A percentile compares a stretch with the other conserved stretches of the same genome.
Conservation (phyloP, 35 echinoderm and acorn worm genomes). For the Apostichopus parvimensis region DNA sequence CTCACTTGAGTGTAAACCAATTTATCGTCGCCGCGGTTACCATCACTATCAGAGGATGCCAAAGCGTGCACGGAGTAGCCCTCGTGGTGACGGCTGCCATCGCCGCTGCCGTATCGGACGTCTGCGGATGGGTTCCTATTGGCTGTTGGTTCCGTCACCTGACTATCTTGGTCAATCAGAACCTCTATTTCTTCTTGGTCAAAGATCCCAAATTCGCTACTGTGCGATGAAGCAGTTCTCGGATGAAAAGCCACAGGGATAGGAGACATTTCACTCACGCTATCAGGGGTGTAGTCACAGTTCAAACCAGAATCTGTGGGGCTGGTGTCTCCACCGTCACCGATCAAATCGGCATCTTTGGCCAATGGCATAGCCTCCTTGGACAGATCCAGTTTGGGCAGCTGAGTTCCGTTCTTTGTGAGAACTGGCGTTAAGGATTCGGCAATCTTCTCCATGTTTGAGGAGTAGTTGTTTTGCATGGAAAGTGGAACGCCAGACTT, state of each 20-base stretch:
- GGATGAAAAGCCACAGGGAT: slow-evolving; percentile 3
- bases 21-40: background rate
- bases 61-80: background rate
- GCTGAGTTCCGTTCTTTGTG: background rate
- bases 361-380: background rate
- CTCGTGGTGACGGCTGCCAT: background rate
- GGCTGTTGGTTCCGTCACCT: background rate
- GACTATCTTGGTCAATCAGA: background rate
- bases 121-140: background rate
- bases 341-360: background rate
- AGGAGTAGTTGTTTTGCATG: background rate
- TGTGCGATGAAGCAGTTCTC: background rate
- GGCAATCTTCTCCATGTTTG: background rate
- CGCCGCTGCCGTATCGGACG: background rate
- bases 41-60: background rate
- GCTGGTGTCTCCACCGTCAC: background rate
- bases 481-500: background rate
- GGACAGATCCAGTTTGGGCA: background rate
- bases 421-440: background rate
- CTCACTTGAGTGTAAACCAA: background rate
- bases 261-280: background rate
- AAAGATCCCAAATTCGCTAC: background rate
- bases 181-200: background rate
- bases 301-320: background rate
- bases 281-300: background rate